Base-by-base conservation (phyloP, 2,797 vertebrate species). In the Sebastolobus alascanus region DNA sequence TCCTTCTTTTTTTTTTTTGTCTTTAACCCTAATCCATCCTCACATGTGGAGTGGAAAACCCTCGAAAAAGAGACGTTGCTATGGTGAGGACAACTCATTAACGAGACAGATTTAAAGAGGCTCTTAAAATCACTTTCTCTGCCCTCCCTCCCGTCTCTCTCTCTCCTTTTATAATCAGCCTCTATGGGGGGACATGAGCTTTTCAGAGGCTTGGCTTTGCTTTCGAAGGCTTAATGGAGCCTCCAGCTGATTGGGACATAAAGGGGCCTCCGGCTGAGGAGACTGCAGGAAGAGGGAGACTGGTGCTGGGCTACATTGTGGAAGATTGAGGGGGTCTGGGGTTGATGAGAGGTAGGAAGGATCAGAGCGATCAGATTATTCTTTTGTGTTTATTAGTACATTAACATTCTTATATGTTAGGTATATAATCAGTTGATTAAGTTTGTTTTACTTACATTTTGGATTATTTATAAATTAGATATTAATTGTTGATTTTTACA, bases 71-170 rank as follows among this genome's bases (percentile, higher is more conserved):
- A 74, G 75, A 81, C 5, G 91, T 94, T 95, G 82, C 88, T 88
- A 93, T 95, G 90, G 90, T 68, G 87, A 93, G 70, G 77, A 83
- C 78, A 76, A 85, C 85, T 92, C 89, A 91, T 93, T 93, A 95
- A 83, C 40, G 33, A 64, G 70, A 71, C 55, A 88, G 90, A 93
- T 90, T 93, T 88, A 90, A 75, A 91, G 87, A 83, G 80, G 80
- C 84, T 91, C 90, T 94, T 92, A 88, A 92, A 93, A 93, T 88
- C 77, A 83, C 68, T 84, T 88, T 88, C 75, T 43, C 55, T 65
- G 63, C 75, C 55, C 84, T 63, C 60, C 27, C 56, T 79, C 63
- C 50, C 43, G 22, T 68, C 83, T 68, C 69, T 68, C 69, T 55
- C 69, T 60, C 58, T 80, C 66, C 66, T 61, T 84, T 84, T 77